phyloP scores from a whole-genome alignment of 1,140 invertebrate genomes.

The Liolophura sinensis region DNA sequence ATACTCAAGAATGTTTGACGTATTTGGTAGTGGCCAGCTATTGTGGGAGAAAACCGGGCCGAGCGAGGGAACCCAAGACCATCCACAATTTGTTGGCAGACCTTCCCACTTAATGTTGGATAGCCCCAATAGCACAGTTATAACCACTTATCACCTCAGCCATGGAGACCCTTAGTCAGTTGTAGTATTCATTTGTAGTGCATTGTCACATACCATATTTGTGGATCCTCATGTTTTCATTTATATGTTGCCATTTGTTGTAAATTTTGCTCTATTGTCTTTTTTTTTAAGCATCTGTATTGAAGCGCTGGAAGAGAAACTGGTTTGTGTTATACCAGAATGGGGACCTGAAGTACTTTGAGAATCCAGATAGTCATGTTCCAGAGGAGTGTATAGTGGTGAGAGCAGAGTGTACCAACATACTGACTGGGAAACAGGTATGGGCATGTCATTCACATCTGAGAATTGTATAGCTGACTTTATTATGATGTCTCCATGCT shows the following conservation, averaged over 20 bases:
- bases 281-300: slow-evolving; percentile 20
- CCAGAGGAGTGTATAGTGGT: slow-evolving; percentile 48
- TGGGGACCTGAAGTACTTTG: slow-evolving; percentile 52
- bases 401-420: slow-evolving; percentile 29
- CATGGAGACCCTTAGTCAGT: no score
- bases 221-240: no score
- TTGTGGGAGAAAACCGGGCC: no score
- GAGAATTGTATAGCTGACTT: slow-evolving; percentile 6
- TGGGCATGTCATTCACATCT: slow-evolving; percentile 11
- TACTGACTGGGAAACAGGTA: slow-evolving; percentile 41
- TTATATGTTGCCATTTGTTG: no score
- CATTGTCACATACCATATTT: neutral
- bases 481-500: neutral
- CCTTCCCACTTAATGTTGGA: no score
- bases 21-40: no score
- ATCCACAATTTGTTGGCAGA: no score
- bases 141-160: no score
- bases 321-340: slow-evolving; percentile 53
- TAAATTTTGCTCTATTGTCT: neutral
- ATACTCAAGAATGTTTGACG: no score
- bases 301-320: slow-evolving; percentile 49
- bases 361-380: slow-evolving; percentile 39
- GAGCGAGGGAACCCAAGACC: no score
- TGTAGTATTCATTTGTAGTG: neutral
- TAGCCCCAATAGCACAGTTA: no score